phyloP scores from a whole-genome alignment of 2,797 vertebrate species.

The Channallabes apus region DNA sequence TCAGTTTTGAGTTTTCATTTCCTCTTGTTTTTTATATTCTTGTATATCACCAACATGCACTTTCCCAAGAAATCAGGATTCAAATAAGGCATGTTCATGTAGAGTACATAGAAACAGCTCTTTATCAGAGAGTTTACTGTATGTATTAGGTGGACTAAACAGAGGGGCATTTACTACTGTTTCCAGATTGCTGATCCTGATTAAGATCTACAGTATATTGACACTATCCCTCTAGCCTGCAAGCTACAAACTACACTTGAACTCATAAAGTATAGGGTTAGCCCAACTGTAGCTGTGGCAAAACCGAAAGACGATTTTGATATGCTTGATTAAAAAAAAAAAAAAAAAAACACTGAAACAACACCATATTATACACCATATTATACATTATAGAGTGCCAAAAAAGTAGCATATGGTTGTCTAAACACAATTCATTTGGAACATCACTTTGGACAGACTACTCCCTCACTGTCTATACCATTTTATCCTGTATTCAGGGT shows the following conservation, averaged over 20 bases:
- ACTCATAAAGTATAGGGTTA: not conserved
- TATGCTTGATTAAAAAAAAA: not conserved
- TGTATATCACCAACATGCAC: not conserved
- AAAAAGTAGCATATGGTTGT: not conserved
- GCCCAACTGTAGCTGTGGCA: not conserved
- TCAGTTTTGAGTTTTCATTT: too few relatives aligned
- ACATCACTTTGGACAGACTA: slow-evolving; percentile 12
- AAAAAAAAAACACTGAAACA: not conserved
- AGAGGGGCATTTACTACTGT: not conserved
- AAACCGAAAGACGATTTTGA: not conserved
- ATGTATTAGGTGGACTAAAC: not conserved
- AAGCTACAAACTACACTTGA: not conserved
- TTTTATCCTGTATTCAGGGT: too few relatives aligned
- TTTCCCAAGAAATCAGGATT: not conserved
- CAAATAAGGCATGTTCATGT: not conserved
- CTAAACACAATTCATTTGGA: slow-evolving; percentile 12
- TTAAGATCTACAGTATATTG: not conserved
- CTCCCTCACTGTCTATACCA: too few relatives aligned
- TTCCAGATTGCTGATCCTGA: not conserved
- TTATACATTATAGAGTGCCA: not conserved
- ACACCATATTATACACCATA: not conserved
- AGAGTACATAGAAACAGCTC: not conserved
- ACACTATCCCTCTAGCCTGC: not conserved
- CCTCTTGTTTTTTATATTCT: too few relatives aligned
- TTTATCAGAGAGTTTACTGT: not conserved